Percentiles rank a stretch among this genome's conserved stretches.
Conservation (phyloP, 1,140 invertebrate genomes). For the Caerostris darwini region DNA sequence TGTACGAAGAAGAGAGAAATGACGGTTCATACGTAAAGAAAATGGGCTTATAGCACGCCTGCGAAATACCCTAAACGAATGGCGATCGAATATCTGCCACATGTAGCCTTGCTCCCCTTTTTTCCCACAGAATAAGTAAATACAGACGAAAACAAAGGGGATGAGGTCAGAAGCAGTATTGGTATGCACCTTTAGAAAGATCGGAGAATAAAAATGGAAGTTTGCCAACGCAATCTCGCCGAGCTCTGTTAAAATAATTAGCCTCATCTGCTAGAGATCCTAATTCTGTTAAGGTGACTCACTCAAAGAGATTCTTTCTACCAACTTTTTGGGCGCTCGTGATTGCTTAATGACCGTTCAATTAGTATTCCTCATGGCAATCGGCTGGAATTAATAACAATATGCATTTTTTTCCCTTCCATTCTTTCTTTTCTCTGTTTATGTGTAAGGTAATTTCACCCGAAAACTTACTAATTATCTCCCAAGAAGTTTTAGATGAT, state of each 20-base stretch:
- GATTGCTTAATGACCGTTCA: conserved; percentile 16
- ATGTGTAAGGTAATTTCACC: not conserved
- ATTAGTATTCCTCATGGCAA: conserved; percentile 9
- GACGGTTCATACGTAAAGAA: not conserved
- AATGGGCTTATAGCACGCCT: not conserved
- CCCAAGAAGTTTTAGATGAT: not conserved
- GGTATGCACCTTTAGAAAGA: not conserved
- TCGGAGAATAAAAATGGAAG: not conserved
- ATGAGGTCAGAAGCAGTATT: not conserved
- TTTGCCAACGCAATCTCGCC: not conserved
- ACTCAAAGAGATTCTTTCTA: conserved; percentile 16
- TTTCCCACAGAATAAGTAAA: not conserved
- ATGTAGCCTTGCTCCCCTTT: not conserved
- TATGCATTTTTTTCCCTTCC: not conserved
- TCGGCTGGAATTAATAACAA: not conserved
- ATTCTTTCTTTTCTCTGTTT: too few relatives aligned
- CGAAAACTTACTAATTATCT: conserved; percentile 21
- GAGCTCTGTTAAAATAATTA: conserved; percentile 41
- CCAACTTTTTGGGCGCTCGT: not conserved
- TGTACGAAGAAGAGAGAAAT: not conserved
- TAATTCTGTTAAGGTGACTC: conserved; percentile 40
- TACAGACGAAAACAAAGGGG: not conserved
- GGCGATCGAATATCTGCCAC: not conserved
- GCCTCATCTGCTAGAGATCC: conserved; percentile 17
- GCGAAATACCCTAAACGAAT: not conserved